Percentiles rank a stretch among this genome's conserved stretches.
phyloP scores from a whole-genome alignment of 2,797 vertebrate genomes.

The Aeoliscus strigatus region DNA sequence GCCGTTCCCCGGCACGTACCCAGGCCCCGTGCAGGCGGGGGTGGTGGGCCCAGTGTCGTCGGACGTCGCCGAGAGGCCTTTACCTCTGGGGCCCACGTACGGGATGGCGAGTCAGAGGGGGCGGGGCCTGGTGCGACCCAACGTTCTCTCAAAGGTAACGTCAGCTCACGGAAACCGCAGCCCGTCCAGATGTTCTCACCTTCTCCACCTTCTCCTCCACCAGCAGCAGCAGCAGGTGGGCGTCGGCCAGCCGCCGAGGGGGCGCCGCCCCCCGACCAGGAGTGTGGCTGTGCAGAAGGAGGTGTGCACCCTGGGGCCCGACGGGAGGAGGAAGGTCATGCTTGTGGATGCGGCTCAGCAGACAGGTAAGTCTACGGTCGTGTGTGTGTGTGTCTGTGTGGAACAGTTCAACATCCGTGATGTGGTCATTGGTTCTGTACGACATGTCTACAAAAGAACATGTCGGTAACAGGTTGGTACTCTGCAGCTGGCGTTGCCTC shows the following conservation, averaged over 20 bases:
- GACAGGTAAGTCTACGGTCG: conserved; percentile 43
- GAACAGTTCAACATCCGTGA: neutral
- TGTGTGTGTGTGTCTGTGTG: neutral
- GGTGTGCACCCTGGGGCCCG: conserved; percentile 86
- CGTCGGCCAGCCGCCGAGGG: conserved; percentile 79
- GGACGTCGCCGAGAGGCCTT: conserved; percentile 83
- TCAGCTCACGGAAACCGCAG: too few species aligned
- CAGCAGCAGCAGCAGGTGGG: conserved; percentile 59
- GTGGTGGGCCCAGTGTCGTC: conserved; percentile 79
- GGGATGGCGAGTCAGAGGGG: conserved; percentile 79
- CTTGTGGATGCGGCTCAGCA: conserved; percentile 89
- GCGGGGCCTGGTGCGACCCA: conserved; percentile 78
- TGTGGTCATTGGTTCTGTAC: too few species aligned
- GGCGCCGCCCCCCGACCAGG: conserved; percentile 86
- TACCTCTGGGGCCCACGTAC: conserved; percentile 77
- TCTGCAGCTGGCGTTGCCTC: too few species aligned
- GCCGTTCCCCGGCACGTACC: conserved; percentile 85
- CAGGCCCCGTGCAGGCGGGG: conserved; percentile 82
- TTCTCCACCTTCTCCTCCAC: conserved; percentile 4
- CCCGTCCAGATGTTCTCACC: too few species aligned
- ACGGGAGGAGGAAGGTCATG: conserved; percentile 86
- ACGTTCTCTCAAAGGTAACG: conserved; percentile 84
- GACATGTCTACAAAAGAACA: neutral
- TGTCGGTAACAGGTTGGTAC: too few species aligned
- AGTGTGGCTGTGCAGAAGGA: conserved; percentile 94